These are phyloP conservation scores for Hephaestus fuliginosus DNA, from an alignment of 2,797 vertebrate genomes.

Conservation along the genomic window DNA sequence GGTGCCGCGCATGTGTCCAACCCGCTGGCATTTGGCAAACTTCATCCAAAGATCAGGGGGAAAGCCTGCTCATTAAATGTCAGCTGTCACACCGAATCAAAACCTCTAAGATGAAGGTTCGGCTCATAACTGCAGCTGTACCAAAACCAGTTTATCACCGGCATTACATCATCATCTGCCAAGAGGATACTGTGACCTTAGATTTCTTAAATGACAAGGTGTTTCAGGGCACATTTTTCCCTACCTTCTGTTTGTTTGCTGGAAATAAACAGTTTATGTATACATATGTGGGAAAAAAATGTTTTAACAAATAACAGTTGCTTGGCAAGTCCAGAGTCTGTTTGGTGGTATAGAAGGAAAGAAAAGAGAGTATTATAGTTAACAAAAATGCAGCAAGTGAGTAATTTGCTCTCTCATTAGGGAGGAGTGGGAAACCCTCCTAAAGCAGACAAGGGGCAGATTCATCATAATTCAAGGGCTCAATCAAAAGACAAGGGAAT, in stretches of 20 bases:
- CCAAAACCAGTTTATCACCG: not conserved
- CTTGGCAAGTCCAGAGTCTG: constrained; percentile 9
- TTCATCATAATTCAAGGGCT: constrained; percentile 79
- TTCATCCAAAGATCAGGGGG: constrained; percentile 23
- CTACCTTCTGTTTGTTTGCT: not conserved
- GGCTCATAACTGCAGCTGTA: not conserved
- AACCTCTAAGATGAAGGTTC: constrained; percentile 15
- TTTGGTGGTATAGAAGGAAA: not conserved
- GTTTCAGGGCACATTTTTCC: not conserved
- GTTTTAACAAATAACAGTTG: constrained; percentile 14
- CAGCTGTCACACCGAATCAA: constrained; percentile 30
- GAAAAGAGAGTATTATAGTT: constrained; percentile 49
- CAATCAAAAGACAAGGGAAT: constrained; percentile 59
- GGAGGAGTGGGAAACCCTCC: constrained; percentile 47
- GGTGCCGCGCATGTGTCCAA: not conserved
- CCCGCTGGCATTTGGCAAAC: constrained; percentile 30
- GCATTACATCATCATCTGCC: not conserved
- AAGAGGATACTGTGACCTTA: not conserved
- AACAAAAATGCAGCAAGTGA: constrained; percentile 67
- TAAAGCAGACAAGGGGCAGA: constrained; percentile 63
- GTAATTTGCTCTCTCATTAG: constrained; percentile 71
- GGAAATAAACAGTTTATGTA: not conserved
- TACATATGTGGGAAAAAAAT: not conserved
- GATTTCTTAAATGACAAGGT: not conserved
- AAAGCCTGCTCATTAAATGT: constrained; percentile 19